Evolutionary conservation across 2,113 vertebrate genomes (phyloP).

Genomic region (Strix uralensis): DNA sequence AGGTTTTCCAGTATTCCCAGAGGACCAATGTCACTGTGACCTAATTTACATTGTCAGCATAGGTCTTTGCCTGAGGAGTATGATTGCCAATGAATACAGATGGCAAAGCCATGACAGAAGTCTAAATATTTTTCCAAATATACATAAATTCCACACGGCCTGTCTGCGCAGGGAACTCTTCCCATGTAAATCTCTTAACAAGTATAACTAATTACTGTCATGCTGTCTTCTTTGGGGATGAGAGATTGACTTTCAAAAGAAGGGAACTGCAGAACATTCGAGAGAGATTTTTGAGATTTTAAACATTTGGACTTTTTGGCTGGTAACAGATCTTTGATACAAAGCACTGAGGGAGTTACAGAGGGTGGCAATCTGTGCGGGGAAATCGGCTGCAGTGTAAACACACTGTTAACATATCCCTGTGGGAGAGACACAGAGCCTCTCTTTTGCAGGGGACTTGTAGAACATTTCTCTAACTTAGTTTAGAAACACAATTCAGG

Average conservation of each 20-base stretch:
- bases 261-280: background rate
- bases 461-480: background rate
- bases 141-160: background rate
- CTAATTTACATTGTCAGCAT: background rate
- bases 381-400: background rate
- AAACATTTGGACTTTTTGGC: background rate
- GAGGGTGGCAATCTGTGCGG: background rate
- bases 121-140: slow-evolving; percentile 48
- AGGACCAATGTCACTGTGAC: background rate
- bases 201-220: slow-evolving; percentile 2
- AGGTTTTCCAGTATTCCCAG: background rate
- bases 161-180: background rate
- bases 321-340: background rate
- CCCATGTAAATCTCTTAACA: background rate
- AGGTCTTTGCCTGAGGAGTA: background rate
- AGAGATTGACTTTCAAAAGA: background rate
- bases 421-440: rapidly evolving
- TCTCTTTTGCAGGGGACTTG: background rate
- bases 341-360: background rate
- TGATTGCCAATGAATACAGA: slow-evolving; percentile 1
- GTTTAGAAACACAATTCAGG: background rate
- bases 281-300: background rate
- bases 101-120: slow-evolving; percentile 18
- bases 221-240: background rate
- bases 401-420: background rate